Evolutionary conservation across 2,797 vertebrate genomes (phyloP), one percentile per base, ranked within the genome.

Genomic region (Huso huso): DNA sequence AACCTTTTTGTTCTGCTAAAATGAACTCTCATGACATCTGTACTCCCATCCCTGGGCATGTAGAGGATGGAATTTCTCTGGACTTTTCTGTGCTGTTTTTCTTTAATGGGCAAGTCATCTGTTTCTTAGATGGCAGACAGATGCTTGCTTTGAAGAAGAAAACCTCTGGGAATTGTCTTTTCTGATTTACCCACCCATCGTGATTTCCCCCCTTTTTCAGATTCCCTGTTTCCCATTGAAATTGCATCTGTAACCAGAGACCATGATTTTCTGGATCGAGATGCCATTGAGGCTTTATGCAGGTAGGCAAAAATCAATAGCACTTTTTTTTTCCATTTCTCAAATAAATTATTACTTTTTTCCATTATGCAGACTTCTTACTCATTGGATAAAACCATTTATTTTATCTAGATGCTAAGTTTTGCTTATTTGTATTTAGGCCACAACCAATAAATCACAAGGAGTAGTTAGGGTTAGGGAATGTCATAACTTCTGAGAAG

Each of bases 201-300:
- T 61, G 68, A 0, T 72, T 70, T 55, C 23, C 7, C 18, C 12
- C 71, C 52, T 75, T 37, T 37, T 77, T 61, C 70, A 99, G 96
- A 99, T 85, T 90, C 92, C 70, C 91, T 90, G 73, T 98, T 98
- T 78, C 96, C 96, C 6, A 92, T 97, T 70, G 92, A 98, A 78
- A 96, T 97, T 64, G 77, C 88, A 50, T 88, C 92, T 51, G 96
- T 99, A 70, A 98, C 97, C 81, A 86, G 87, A 78, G 96, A 99
- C 73, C 96, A 98, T 67, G 96, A 98, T 77, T 99, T 98, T 81
- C 87, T 99, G 71, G 95, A 99, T 81, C 91, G 92, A 81, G 95
- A 98, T 70, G 94, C 96, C 62, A 98, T 95, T 66, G 95, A 99
- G 76, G 94, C 96, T 8, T 86, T 99, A 67, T 98, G 93, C 94